These are phyloP conservation scores for Heliconius himera DNA, from an alignment of 1,140 invertebrate genomes.

Conservation along the genomic window DNA sequence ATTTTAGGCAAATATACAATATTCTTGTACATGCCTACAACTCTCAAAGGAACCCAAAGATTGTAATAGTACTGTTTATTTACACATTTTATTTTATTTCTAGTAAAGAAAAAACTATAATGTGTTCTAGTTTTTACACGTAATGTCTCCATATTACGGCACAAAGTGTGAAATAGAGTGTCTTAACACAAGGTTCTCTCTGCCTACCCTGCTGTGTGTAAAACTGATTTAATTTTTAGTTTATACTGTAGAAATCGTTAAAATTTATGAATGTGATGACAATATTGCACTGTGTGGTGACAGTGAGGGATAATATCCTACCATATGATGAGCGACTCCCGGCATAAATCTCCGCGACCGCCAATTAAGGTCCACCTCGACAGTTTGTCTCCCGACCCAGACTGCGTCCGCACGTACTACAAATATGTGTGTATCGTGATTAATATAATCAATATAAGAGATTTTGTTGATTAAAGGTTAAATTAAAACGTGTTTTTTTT, in stretches of 20 bases:
- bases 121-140: too few species aligned
- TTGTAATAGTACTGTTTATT: constrained; percentile 20
- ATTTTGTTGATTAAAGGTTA: neutral
- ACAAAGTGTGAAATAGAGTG: too few species aligned
- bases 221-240: too few species aligned
- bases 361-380: constrained; percentile 77
- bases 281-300: constrained; percentile 24
- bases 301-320: constrained; percentile 46
- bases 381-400: constrained; percentile 77
- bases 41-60: constrained; percentile 15
- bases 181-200: too few species aligned
- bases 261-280: neutral
- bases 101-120: too few species aligned
- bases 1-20: constrained; percentile 34
- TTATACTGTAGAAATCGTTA: neutral
- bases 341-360: constrained; percentile 79
- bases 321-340: constrained; percentile 64
- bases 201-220: too few species aligned
- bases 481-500: neutral
- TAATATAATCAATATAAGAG: neutral
- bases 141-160: too few species aligned
- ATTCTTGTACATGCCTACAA: constrained; percentile 18
- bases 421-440: neutral
- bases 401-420: constrained; percentile 61
- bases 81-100: neutral